Conservation (phyloP, 2,113 vertebrate species). For the Bubo bubo region DNA sequence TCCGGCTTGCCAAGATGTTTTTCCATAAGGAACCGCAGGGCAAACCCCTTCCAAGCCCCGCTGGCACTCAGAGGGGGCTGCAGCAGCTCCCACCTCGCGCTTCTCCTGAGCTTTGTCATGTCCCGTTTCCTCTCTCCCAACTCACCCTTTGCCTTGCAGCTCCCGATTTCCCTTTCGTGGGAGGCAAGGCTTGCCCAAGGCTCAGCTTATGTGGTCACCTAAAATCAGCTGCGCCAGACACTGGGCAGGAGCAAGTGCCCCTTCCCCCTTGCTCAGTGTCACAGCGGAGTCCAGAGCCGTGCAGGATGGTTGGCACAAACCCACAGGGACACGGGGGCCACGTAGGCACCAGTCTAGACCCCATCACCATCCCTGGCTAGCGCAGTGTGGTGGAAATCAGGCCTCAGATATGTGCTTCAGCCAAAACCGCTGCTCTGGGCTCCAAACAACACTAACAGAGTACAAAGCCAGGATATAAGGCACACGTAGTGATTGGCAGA, state of each 20-base stretch:
- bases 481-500: neutral
- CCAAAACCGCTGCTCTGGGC: neutral
- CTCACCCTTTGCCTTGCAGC: neutral
- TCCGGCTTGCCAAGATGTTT: neutral
- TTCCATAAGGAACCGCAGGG: neutral
- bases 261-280: neutral
- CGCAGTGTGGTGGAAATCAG: neutral
- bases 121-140: neutral
- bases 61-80: neutral
- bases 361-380: neutral
- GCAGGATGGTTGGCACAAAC: no score
- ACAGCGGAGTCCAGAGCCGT: neutral
- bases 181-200: neutral
- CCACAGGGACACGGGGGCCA: no score
- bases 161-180: neutral
- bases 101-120: no score
- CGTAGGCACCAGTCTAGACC: no score
- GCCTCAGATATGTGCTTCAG: rapidly evolving
- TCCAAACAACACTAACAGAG: neutral
- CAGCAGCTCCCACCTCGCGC: neutral
- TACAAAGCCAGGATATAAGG: neutral
- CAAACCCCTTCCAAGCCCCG: neutral
- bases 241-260: neutral
- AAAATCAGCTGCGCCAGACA: neutral
- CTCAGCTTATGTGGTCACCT: rapidly evolving